A percentile compares a stretch with the other conserved stretches of the same genome.
Evolutionary conservation across 2,113 vertebrate species (phyloP).

Genomic region (Lycaon pictus): DNA sequence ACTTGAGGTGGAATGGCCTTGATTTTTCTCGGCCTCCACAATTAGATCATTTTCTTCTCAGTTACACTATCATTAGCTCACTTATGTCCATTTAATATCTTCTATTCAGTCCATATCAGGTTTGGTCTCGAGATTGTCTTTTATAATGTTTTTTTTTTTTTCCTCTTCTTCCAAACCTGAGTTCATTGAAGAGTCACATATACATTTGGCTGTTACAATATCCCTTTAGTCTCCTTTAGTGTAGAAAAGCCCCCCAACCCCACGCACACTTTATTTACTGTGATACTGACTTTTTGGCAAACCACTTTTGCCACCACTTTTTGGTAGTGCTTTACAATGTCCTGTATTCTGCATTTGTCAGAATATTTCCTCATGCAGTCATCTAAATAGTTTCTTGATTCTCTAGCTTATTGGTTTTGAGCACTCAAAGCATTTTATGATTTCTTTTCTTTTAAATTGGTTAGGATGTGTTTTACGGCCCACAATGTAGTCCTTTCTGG

Average conservation of each 20-base stretch:
- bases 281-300: not conserved
- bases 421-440: not conserved
- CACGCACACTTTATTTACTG: not conserved
- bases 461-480: not conserved
- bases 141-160: not conserved
- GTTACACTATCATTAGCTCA: not conserved
- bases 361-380: not conserved
- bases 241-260: not conserved
- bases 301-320: too few species aligned
- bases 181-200: not conserved
- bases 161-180: not conserved
- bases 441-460: not conserved
- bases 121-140: not conserved
- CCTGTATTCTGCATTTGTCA: not conserved
- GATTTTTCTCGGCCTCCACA: too few species aligned
- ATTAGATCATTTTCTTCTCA: not conserved
- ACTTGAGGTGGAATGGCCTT: too few species aligned
- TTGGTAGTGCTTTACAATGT: not conserved
- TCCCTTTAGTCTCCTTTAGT: not conserved
- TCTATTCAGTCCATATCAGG: not conserved
- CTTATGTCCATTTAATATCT: not conserved
- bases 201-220: not conserved
- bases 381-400: not conserved
- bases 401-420: not conserved
- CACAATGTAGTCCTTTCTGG: not conserved